Evolutionary conservation across 2,888 invertebrate genomes (phyloP).

Genomic region (Harpagoxenus sublaevis): DNA sequence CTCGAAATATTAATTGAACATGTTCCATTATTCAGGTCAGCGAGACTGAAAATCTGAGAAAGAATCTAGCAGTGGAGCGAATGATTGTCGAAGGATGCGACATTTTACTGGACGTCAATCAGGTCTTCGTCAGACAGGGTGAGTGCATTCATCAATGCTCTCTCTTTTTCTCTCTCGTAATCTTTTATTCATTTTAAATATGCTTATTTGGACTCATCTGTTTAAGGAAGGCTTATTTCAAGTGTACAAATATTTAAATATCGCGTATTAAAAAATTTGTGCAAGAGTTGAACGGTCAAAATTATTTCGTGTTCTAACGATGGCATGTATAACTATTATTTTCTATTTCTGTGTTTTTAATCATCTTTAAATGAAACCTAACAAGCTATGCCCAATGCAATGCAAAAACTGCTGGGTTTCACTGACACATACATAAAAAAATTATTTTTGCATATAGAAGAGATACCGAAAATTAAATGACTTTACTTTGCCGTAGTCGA

Average conservation of each 20-base stretch:
- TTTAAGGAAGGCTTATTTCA: not conserved
- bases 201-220: not conserved
- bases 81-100: constrained; percentile 98
- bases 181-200: not conserved
- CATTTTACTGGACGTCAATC: constrained; percentile 96
- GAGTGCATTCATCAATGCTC: constrained; percentile 65
- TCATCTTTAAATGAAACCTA: not conserved
- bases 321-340: not conserved
- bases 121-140: constrained; percentile 97
- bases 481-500: not conserved
- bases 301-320: not conserved
- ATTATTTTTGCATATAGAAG: not conserved
- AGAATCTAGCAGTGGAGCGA: constrained; percentile 96
- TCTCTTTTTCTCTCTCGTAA: not conserved
- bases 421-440: not conserved
- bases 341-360: not conserved
- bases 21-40: constrained; percentile 89
- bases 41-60: constrained; percentile 96
- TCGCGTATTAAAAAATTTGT: not conserved
- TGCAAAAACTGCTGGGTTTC: not conserved
- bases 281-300: not conserved
- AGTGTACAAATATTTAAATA: not conserved
- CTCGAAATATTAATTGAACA: not conserved
- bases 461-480: too few relatives aligned
- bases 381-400: not conserved